Base-by-base conservation (phyloP, 35 echinoderm and acorn worm genomes). In the Holothuria glaberrima region DNA sequence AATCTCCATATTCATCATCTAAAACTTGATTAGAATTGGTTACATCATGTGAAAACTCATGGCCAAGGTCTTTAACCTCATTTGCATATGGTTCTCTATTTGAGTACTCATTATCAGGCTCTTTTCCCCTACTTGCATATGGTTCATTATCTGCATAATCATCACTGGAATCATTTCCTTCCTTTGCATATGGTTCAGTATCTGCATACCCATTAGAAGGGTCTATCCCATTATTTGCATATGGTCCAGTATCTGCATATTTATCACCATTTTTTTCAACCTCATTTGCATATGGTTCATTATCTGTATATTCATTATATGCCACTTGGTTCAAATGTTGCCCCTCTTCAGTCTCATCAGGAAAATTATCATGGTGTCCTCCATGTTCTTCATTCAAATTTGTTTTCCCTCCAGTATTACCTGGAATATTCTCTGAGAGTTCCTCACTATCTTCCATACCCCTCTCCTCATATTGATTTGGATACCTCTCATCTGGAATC, bases 401-500 rank as follows among this genome's bases (percentile, higher is more conserved):
- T 18, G 50, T 54, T 5, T 17, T 17, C 0, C 9, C 13, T 14
- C 13, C 50, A 54, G 50, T 54, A 54, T 54, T 9, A 54, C 50
- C 50, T 54, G 50, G 66, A 69, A 10, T 24, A 13, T 0, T 24
- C 1, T 29, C 22, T 69, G 65, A 21, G 14, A 27, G 4, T 89
- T 75, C 73, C 10, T 25, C 44, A 46, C 16, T 68, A 25, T 38
- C 25, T 31, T 63, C 83, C 21, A 27, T 35, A 58, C 61, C 33
- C 34, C 18, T 31, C 82, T 84, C 64, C 56, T 86, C 80, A 19
- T 82, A 66, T 86, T 86, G 44, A n/a, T 25, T 19, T 17, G 24
- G 22, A 1, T 91, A 14, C 50, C 50, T 54, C 50, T 63, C 57
- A 73, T 71, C 54, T 19, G 46, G 13, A 41, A n/a, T 13, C 21